Base-by-base conservation (phyloP, 2,113 vertebrate species). In the Cygnus buccinator region DNA sequence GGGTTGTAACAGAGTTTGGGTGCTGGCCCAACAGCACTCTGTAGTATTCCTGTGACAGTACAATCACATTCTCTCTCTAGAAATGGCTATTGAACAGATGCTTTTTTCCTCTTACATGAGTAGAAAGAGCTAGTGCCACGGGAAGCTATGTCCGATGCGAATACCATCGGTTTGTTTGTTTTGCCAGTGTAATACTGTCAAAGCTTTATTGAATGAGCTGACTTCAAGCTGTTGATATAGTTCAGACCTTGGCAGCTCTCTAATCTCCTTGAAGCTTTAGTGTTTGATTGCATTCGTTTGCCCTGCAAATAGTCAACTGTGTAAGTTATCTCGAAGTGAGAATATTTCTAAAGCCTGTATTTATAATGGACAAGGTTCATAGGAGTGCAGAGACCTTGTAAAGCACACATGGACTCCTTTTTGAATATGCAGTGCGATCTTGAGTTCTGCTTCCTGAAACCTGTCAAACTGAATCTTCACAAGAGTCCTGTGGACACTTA, bases 251-350 rank as follows among this genome's bases (percentile, higher is more conserved):
- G 98, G 91, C 97, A 98, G 97, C 96, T 97, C 95, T 98, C 89
- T 98, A 97, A 98, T 98, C 97, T 98, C 97, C 97, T 97, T 90
- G 97, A 98, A 97, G 97, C 98, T 97, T 97, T 95, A 95, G 93
- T 95, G 95, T 98, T 97, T 98, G 98, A 98, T 97, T 98, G 96
- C 92, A 82, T 98, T 98, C 63, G 72, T 97, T 98, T 97, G 97
- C 98, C 97, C 97, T 98, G 97, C 96, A 97, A 97, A 98, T 97
- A 98, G 98, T 98, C 97, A 98, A 93, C 68, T 78, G 94, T 96
- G 92, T 96, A 97, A 97, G 97, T 98, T 98, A 98, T 97, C 96
- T 97, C 84, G 44, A 97, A 98, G 98, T 96, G 97, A 97, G 97
- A 98, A 96, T 97, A 91, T 95, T 96, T 95, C 97, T 95, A 83